phyloP scores from a whole-genome alignment of 2,113 vertebrate species.

The Gambusia holbrooki region DNA sequence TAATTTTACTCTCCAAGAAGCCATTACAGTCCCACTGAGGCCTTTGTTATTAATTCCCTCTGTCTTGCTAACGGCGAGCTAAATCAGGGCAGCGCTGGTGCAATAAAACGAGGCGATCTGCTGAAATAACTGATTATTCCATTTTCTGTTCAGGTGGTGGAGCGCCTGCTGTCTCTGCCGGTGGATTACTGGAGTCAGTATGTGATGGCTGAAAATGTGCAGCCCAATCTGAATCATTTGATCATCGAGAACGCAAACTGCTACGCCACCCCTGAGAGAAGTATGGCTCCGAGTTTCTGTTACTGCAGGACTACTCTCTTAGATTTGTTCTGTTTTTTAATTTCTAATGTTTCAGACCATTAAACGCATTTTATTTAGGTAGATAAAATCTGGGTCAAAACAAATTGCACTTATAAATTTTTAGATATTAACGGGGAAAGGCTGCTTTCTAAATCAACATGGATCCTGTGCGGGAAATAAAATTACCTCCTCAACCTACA shows the following conservation, averaged over 20 bases:
- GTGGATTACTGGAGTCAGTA: conserved; percentile 90
- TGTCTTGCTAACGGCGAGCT: background rate
- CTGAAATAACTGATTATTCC: background rate
- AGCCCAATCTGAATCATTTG: conserved; percentile 80
- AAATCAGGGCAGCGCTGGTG: background rate
- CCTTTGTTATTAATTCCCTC: background rate
- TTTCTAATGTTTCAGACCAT: too few species aligned
- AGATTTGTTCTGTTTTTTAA: too few species aligned
- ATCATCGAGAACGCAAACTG: conserved; percentile 91
- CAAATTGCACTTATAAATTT: too few species aligned
- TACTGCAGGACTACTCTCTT: background rate
- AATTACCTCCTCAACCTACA: too few species aligned
- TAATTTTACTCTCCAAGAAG: background rate
- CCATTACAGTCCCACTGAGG: background rate
- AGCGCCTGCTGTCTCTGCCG: conserved; percentile 87
- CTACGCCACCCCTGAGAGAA: conserved; percentile 90
- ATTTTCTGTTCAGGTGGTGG: conserved; percentile 84
- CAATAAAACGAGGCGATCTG: background rate
- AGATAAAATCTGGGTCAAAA: too few species aligned
- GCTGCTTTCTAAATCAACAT: too few species aligned
- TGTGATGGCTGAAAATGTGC: conserved; percentile 86
- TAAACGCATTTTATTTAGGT: too few species aligned
- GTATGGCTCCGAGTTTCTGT: conserved; percentile 63
- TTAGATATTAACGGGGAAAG: too few species aligned
- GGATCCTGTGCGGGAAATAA: too few species aligned